These are phyloP conservation scores for Harpagoxenus sublaevis DNA, from an alignment of 2,888 invertebrate species.

Conservation along the genomic window DNA sequence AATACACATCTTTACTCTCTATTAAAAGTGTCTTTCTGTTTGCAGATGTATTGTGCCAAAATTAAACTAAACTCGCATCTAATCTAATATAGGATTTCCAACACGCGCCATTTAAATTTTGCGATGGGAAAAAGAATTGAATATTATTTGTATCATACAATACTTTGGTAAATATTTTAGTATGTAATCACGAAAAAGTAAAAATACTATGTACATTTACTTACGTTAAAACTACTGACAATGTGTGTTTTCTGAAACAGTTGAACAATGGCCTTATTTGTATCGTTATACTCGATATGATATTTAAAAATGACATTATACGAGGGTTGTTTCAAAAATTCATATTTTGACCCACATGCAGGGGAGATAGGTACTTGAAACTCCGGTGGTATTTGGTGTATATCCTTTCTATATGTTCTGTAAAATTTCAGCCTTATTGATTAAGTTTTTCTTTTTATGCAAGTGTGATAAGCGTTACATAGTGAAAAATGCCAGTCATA, in stretches of 20 bases:
- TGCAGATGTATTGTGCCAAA: constrained; percentile 67
- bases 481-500: too few species aligned
- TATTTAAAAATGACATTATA: not conserved
- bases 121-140: not conserved
- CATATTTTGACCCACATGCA: too few species aligned
- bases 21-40: constrained; percentile 45
- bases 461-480: too few species aligned
- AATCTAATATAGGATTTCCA: constrained; percentile 7
- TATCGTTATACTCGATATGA: not conserved
- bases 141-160: constrained; percentile 15
- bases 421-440: too few species aligned
- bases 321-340: too few species aligned
- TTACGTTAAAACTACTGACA: not conserved
- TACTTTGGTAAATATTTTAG: not conserved
- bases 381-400: too few species aligned
- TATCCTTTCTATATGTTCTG: too few species aligned
- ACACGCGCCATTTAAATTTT: not conserved
- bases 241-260: not conserved
- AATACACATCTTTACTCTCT: constrained; percentile 42
- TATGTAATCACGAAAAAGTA: not conserved
- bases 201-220: not conserved
- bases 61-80: constrained; percentile 33
- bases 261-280: constrained; percentile 13
- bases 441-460: too few species aligned
- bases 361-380: too few species aligned